Evolutionary conservation across 2,113 vertebrate genomes (phyloP).

Genomic region (Sula dactylatra): DNA sequence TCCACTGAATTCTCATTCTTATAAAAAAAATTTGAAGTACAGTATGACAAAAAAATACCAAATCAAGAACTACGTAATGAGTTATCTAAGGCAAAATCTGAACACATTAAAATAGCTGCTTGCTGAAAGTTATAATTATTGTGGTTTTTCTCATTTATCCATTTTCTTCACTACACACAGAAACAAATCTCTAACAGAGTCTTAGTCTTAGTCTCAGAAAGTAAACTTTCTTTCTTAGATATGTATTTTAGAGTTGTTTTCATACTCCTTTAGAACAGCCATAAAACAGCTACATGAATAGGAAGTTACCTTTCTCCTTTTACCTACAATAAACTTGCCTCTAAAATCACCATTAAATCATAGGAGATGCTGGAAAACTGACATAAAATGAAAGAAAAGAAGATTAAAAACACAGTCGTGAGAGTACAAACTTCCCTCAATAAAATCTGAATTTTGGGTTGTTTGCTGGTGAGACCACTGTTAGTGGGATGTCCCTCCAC

Average conservation of each 20-base stretch:
- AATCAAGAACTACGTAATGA: not conserved
- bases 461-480: not conserved
- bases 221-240: not conserved
- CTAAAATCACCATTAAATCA: not conserved
- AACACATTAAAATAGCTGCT: not conserved
- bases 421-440: not conserved
- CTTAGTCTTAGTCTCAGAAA: not conserved
- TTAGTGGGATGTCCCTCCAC: not conserved
- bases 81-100: not conserved
- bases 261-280: not conserved
- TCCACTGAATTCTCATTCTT: not conserved
- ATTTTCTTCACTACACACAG: not conserved
- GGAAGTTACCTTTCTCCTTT: not conserved
- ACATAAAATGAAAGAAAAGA: not conserved
- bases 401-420: not conserved
- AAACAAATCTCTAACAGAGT: not conserved
- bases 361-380: not conserved
- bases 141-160: not conserved
- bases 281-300: not conserved
- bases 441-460: not conserved
- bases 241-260: not conserved
- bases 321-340: not conserved
- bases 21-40: not conserved
- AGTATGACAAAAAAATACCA: not conserved
- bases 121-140: not conserved